A percentile compares a stretch with the other conserved stretches of the same genome.
Evolutionary conservation across 2,113 vertebrate genomes (phyloP).

Genomic region (Psophia crepitans): DNA sequence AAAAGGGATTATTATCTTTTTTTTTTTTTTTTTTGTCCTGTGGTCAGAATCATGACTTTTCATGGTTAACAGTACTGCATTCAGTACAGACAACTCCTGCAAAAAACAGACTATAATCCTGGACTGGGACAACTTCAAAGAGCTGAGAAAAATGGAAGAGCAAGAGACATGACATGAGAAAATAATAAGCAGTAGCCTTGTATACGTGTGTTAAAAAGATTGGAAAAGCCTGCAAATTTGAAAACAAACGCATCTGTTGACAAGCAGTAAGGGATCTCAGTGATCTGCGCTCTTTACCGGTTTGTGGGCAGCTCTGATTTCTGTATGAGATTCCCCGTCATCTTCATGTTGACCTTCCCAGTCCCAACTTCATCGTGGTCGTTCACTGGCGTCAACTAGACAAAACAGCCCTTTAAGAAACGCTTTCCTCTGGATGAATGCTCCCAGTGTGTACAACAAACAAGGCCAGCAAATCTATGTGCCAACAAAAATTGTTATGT

Average conservation of each 20-base stretch:
- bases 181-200: neutral
- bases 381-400: neutral
- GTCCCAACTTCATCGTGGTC: neutral
- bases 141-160: neutral
- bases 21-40: neutral
- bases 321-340: neutral
- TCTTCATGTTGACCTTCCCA: rapidly evolving
- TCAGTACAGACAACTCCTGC: neutral
- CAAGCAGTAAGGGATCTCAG: neutral
- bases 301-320: neutral
- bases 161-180: neutral
- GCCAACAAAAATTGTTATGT: neutral
- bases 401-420: neutral
- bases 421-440: neutral
- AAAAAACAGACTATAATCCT: neutral
- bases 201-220: neutral
- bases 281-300: neutral
- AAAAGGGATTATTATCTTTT: neutral
- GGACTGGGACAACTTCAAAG: neutral
- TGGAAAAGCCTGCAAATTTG: neutral
- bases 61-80: neutral
- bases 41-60: neutral
- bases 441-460: neutral
- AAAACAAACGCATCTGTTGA: neutral
- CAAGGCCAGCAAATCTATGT: neutral